phyloP scores from a whole-genome alignment of 2,113 vertebrate species.

The Proteles cristata region DNA sequence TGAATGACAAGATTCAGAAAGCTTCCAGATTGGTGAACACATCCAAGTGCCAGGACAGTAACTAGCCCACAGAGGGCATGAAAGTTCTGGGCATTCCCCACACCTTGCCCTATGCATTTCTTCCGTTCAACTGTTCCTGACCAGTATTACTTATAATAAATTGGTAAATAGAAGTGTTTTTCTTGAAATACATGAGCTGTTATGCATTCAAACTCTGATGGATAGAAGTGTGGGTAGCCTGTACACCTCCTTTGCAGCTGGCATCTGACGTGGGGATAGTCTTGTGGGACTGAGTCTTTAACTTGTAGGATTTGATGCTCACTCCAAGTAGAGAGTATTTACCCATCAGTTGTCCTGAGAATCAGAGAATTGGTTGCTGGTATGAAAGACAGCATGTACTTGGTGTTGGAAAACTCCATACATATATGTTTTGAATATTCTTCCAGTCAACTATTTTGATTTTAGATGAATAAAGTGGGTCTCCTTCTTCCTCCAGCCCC shows the following conservation, averaged over 20 bases:
- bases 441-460: not conserved
- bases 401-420: not conserved
- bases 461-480: not conserved
- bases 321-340: not conserved
- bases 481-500: not conserved
- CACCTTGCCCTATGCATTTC: not conserved
- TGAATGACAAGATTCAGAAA: not conserved
- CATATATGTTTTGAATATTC: not conserved
- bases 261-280: not conserved
- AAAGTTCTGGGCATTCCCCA: fast-evolving
- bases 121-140: not conserved
- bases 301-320: not conserved
- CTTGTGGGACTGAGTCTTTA: not conserved
- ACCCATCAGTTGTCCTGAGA: not conserved
- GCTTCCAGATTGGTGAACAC: no score
- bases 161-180: not conserved
- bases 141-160: not conserved
- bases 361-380: not conserved
- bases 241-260: not conserved
- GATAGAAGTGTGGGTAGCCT: not conserved
- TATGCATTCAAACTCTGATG: not conserved
- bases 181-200: not conserved
- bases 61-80: not conserved
- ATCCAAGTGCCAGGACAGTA: not conserved
- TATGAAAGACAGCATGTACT: not conserved